Conservation (phyloP, 2,888 invertebrate species). For the Molanna angustata region DNA sequence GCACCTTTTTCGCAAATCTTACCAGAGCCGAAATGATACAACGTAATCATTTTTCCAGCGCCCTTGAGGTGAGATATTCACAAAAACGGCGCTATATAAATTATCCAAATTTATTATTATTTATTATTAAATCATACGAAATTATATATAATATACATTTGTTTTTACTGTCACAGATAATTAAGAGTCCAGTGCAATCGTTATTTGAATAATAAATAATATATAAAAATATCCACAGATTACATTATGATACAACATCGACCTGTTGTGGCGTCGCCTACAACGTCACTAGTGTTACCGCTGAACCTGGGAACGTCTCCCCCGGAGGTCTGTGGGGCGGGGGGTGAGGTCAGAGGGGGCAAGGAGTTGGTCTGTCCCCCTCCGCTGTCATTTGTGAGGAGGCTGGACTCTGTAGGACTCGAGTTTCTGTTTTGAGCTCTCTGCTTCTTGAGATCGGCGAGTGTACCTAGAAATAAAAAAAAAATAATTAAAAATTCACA, state of each 20-base stretch:
- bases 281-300: slow-evolving; percentile 75
- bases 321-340: slow-evolving; percentile 48
- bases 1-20: too few species aligned
- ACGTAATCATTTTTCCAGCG: too few species aligned
- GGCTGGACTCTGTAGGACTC: slow-evolving; percentile 52
- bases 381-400: slow-evolving; percentile 47
- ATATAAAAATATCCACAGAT: too few species aligned
- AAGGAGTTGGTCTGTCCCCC: slow-evolving; percentile 44
- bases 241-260: slow-evolving; percentile 76
- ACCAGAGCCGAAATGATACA: too few species aligned
- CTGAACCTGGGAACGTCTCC: slow-evolving; percentile 60
- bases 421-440: slow-evolving; percentile 77
- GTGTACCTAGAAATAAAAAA: slow-evolving; percentile 59
- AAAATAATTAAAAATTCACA: slow-evolving; percentile 10
- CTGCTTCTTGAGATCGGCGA: slow-evolving; percentile 92
- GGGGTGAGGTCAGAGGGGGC: slow-evolving; percentile 43
- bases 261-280: slow-evolving; percentile 68
- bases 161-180: not conserved
- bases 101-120: too few species aligned
- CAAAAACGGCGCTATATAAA: too few species aligned
- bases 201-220: too few species aligned
- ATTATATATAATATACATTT: too few species aligned
- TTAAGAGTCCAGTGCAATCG: too few species aligned
- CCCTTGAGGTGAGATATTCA: too few species aligned
- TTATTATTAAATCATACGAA: too few species aligned